phyloP scores from a whole-genome alignment of 2,113 vertebrate genomes.

The Notothenia coriiceps region DNA sequence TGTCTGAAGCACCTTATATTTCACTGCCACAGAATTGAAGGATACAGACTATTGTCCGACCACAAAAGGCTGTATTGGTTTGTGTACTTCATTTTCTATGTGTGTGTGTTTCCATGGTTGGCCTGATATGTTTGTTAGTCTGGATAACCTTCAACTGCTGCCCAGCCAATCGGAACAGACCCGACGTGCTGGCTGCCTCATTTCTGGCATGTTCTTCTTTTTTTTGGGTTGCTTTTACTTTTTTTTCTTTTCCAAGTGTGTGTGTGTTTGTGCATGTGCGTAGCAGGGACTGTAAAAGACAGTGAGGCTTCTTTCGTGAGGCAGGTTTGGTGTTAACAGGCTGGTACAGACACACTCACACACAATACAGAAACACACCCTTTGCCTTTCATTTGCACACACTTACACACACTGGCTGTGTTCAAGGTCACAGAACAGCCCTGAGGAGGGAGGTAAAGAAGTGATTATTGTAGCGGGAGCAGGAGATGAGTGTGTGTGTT shows the following conservation, averaged over 20 bases:
- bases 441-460: slow-evolving; percentile 69
- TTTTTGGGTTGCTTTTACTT: slow-evolving; percentile 18
- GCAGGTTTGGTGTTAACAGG: slow-evolving; percentile 32
- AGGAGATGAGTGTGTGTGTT: slow-evolving; percentile 52
- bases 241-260: slow-evolving; percentile 43
- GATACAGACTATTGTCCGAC: slow-evolving; percentile 58
- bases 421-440: slow-evolving; percentile 71
- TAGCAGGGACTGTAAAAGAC: slow-evolving; percentile 22
- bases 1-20: slow-evolving; percentile 47
- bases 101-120: slow-evolving; percentile 49
- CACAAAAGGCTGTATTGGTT: slow-evolving; percentile 46
- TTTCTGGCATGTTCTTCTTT: slow-evolving; percentile 50
- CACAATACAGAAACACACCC: slow-evolving; percentile 22
- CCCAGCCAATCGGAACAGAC: slow-evolving; percentile 78
- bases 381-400: slow-evolving; percentile 36
- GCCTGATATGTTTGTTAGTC: slow-evolving; percentile 74
- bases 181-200: slow-evolving; percentile 62
- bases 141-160: slow-evolving; percentile 78
- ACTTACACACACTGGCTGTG: slow-evolving; percentile 3
- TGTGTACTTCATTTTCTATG: slow-evolving; percentile 26
- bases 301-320: slow-evolving; percentile 16
- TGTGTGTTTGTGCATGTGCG: slow-evolving; percentile 18
- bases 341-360: slow-evolving; percentile 4
- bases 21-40: slow-evolving; percentile 54
- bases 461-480: slow-evolving; percentile 58